Conservation (phyloP, 2,888 invertebrate genomes). For the Vesta saturnalis region DNA sequence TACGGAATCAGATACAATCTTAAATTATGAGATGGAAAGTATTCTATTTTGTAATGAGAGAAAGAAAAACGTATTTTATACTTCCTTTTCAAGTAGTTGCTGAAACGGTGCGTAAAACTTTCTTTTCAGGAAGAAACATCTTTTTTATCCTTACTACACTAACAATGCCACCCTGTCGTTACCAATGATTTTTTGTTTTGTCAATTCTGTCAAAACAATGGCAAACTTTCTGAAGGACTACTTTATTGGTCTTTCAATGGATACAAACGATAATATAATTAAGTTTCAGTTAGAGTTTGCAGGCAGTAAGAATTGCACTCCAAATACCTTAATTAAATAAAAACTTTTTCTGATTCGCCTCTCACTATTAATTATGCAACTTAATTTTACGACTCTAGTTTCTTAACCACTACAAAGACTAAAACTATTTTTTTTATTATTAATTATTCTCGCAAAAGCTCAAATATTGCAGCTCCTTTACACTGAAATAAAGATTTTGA, state of each 20-base stretch:
- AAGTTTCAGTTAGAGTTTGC: not conserved
- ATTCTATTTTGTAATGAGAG: slow-evolving; percentile 19
- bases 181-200: slow-evolving; percentile 29
- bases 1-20: slow-evolving; percentile 13
- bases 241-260: slow-evolving; percentile 21
- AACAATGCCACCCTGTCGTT: slow-evolving; percentile 22
- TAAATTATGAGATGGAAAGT: not conserved
- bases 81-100: slow-evolving; percentile 28
- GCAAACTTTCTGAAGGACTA: slow-evolving; percentile 17
- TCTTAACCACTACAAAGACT: too few relatives aligned
- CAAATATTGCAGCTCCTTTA: not conserved
- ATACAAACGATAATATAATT: slow-evolving; percentile 25
- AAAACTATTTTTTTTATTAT: too few relatives aligned
- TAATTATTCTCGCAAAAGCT: too few relatives aligned
- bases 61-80: slow-evolving; percentile 33
- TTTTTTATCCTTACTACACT: slow-evolving; percentile 22
- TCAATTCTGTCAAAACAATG: slow-evolving; percentile 28
- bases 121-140: slow-evolving; percentile 31
- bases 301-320: too few relatives aligned
- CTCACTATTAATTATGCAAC: not conserved
- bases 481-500: not conserved
- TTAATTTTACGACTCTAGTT: too few relatives aligned
- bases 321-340: not conserved
- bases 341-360: not conserved
- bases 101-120: slow-evolving; percentile 34